phyloP scores from a whole-genome alignment of 2,888 invertebrate genomes.

The Noctua comes region DNA sequence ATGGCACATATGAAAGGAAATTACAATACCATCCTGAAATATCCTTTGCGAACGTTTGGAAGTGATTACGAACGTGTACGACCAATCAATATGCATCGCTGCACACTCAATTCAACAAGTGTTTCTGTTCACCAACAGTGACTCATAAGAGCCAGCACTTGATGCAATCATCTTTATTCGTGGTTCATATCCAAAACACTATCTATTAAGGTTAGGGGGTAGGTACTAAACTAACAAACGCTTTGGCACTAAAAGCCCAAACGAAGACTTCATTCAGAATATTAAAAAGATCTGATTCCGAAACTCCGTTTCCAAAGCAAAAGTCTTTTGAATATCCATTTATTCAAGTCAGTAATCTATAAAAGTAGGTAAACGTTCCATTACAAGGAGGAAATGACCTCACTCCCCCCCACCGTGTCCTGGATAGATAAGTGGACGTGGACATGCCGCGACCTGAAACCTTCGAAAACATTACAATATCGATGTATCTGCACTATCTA shows the following conservation, averaged over 20 bases:
- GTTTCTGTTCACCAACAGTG: conserved; percentile 17
- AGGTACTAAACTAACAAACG: too few relatives aligned
- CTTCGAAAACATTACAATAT: conserved; percentile 57
- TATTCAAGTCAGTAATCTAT: conserved; percentile 45
- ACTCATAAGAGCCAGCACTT: neutral
- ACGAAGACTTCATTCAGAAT: neutral
- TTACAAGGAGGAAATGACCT: conserved; percentile 65
- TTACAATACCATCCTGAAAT: conserved; percentile 33
- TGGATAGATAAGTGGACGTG: conserved; percentile 70
- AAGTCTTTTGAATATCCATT: conserved; percentile 45
- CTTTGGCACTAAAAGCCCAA: neutral
- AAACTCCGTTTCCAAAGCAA: conserved; percentile 13
- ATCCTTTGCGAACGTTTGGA: conserved; percentile 30
- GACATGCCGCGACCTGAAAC: conserved; percentile 57
- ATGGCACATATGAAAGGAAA: conserved; percentile 44
- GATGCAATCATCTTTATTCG: neutral
- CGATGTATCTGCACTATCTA: conserved; percentile 33
- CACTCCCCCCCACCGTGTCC: conserved; percentile 61
- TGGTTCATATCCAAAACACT: neutral
- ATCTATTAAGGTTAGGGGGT: neutral
- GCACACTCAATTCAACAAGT: conserved; percentile 10
- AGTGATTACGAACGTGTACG: conserved; percentile 14
- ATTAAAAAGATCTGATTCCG: conserved; percentile 2
- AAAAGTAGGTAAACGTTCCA: conserved; percentile 55
- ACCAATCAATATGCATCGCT: conserved; percentile 39